phyloP scores from a whole-genome alignment of 2,113 vertebrate species.

The Cheirogaleus medius region DNA sequence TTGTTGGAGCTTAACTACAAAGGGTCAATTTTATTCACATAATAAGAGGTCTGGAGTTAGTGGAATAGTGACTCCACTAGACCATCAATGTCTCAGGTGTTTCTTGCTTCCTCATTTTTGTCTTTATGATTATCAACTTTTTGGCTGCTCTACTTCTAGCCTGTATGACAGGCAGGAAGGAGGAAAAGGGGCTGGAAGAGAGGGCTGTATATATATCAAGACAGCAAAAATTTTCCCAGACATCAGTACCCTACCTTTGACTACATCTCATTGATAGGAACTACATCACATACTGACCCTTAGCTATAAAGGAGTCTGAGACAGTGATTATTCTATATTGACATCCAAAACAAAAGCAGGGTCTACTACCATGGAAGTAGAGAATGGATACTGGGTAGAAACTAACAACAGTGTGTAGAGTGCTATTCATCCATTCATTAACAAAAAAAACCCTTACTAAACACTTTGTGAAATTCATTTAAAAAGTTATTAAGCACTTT shows the following conservation, averaged over 20 bases:
- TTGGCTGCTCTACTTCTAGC: background rate
- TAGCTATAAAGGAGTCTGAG: background rate
- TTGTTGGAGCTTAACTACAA: background rate
- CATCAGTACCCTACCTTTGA: background rate
- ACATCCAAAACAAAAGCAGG: background rate
- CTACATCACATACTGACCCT: background rate
- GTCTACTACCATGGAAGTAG: background rate
- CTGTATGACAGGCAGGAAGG: background rate
- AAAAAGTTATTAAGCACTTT: background rate
- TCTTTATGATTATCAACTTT: background rate
- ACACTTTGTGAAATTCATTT: background rate
- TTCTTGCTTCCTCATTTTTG: background rate
- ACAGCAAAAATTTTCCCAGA: background rate
- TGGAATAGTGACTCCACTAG: background rate
- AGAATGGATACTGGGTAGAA: background rate
- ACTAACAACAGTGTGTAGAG: background rate
- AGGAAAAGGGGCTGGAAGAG: background rate
- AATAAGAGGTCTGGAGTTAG: background rate
- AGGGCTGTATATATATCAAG: background rate
- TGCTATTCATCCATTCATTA: background rate
- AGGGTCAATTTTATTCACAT: background rate
- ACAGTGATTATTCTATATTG: background rate
- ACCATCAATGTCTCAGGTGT: background rate
- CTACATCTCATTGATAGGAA: background rate
- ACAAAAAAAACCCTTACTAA: background rate